Base-by-base conservation (phyloP, 1,140 invertebrate species). In the Mya arenaria region DNA sequence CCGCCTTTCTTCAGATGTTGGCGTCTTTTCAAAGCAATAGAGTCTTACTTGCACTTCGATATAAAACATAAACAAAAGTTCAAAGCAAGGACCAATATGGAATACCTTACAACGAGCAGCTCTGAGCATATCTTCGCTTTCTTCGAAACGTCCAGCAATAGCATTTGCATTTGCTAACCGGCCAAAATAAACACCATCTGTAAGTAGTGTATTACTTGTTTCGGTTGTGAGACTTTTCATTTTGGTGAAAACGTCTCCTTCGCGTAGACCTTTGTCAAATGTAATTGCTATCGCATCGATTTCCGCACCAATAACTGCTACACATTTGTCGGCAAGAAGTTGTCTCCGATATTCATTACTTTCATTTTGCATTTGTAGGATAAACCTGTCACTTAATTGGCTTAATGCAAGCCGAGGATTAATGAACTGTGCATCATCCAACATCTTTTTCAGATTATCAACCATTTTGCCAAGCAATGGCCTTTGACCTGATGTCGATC, bases 61-160 rank as follows among this genome's bases (percentile, higher is more conserved):
- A 56, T 86, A 86, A 10, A 79, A 34, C 82, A 86, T 84, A 44
- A 84, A 83, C 19, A 79, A 79, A 10, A 86, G 37, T 36, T 86
- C 85, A 5, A 84, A 48, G 34, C 85, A 84, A 15, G 79, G 58
- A 0, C 66, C 55, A n/a, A 75, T 60, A 32, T 62, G 72, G 15
- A 55, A 58, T 4, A 80, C 74, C 41, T 58, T 78, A 55, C 65
- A 56, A 23, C 83, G 73, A 15, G 85, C 85, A 25, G 75, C 39
- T 52, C 48, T 48, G 6, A 86, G 60, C 55, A 79, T 82, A 15
- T 79, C 36, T 65, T 79, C 62, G 6, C 72, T 52, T 13, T 60
- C 28, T 0, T 32, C 36, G 66, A 82, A 75, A 17, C 82, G 48
- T 5, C 63, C 62, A 2, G 52, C 72, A 56, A 83, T 82, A 0